These are phyloP conservation scores for Mus caroli DNA, from an alignment of 2,797 vertebrate species.

Conservation along the genomic window DNA sequence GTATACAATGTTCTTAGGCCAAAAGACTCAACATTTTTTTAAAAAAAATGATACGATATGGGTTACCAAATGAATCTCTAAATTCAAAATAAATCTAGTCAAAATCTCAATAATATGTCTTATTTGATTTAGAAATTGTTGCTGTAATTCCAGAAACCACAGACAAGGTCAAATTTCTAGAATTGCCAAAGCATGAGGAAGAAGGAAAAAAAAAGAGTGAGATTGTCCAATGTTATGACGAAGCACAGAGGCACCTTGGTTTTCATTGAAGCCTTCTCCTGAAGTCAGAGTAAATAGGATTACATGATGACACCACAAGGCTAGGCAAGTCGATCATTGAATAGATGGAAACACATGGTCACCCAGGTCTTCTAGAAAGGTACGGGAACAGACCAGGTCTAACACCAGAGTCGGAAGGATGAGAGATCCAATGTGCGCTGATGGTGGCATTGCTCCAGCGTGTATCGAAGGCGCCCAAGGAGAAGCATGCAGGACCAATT, in stretches of 20 bases:
- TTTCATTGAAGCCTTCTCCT: neutral
- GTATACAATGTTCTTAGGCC: neutral
- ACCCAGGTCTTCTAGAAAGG: neutral
- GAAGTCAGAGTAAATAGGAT: neutral
- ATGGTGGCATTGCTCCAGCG: fast-evolving
- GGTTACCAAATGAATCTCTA: neutral
- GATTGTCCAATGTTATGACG: neutral
- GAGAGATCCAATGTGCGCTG: neutral
- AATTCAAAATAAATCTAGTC: neutral
- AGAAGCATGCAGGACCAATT: fast-evolving
- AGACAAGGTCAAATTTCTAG: neutral
- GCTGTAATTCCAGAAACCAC: neutral
- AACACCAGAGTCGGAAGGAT: neutral
- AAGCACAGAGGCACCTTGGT: neutral
- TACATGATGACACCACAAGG: neutral
- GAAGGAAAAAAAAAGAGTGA: neutral
- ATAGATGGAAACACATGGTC: neutral
- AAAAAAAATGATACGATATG: neutral
- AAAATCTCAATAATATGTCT: neutral
- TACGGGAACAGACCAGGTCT: fast-evolving
- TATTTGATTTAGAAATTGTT: neutral
- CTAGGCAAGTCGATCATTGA: neutral
- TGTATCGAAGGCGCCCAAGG: no score
- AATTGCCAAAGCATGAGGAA: neutral
- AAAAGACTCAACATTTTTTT: neutral